phyloP scores from a whole-genome alignment of 1,140 invertebrate genomes.

The Probaryconus sp. region DNA sequence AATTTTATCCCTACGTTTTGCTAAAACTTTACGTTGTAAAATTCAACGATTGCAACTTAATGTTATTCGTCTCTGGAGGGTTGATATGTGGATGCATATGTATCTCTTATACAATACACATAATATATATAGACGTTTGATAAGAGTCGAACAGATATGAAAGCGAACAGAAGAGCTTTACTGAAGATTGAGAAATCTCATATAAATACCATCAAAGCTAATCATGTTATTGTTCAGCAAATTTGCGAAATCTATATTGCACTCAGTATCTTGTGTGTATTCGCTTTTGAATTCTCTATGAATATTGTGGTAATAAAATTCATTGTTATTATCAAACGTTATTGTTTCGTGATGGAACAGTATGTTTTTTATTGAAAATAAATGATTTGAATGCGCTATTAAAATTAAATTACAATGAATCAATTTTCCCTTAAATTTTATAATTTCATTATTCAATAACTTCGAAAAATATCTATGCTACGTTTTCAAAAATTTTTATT shows the following conservation, averaged over 20 bases:
- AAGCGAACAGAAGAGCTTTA: slow-evolving; percentile 1
- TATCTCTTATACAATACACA: slow-evolving; percentile 17
- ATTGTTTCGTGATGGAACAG: too few relatives aligned
- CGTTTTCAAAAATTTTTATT: too few relatives aligned
- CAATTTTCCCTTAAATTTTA: too few relatives aligned
- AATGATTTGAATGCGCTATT: too few relatives aligned
- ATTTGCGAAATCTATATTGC: not conserved
- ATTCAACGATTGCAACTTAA: slow-evolving; percentile 27
- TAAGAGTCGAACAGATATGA: slow-evolving; percentile 17
- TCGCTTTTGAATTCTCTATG: too few relatives aligned
- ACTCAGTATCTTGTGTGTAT: too few relatives aligned
- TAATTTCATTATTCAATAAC: too few relatives aligned
- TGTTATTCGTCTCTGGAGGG: slow-evolving; percentile 47
- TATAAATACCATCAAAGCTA: slow-evolving; percentile 1
- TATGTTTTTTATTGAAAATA: too few relatives aligned
- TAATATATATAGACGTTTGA: slow-evolving; percentile 31
- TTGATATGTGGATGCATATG: slow-evolving; percentile 45
- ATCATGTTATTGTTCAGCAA: slow-evolving; percentile 20
- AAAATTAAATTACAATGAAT: too few relatives aligned
- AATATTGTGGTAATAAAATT: too few relatives aligned
- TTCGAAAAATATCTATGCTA: too few relatives aligned
- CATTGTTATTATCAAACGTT: too few relatives aligned
- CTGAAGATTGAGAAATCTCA: slow-evolving; percentile 5
- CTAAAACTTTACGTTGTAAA: slow-evolving; percentile 17
- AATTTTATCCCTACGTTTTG: slow-evolving; percentile 19